Base-by-base conservation (phyloP, 2,888 invertebrate genomes). In the Epiblema foenella region DNA sequence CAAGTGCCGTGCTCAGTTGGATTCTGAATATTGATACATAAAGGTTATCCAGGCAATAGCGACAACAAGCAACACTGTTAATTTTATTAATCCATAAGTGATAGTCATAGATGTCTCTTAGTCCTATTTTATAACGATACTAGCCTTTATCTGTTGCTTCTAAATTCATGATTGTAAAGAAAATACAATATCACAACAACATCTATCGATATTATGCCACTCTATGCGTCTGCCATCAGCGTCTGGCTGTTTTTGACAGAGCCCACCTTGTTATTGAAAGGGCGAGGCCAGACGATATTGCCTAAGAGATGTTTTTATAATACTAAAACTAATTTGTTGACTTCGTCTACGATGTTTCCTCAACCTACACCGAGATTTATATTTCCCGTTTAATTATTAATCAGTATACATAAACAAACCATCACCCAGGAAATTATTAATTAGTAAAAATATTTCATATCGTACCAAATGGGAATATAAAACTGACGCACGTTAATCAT, bases 401-500 rank as follows among this genome's bases (percentile, higher is more conserved):
- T 71, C 71, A 69, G 65, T 57, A 37, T 56, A 60, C 39, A 15
- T 60, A 71, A 71, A 66, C 67, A 71, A 71, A 67, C 71, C 71
- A 71, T 60, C 39, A 51, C 56, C 67, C 49, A 71, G 71, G 71
- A 71, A 71, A 71, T 71, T 67, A 71, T 71, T 71, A 71, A 71
- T 71, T 71, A 71, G 66, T 71, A 56, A 66, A 66, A 56, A 66
- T 12, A 42, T 49, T 67, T 62, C 51, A 42, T 15, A 24, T 52
- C 20, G 18, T 20, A 62, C 60, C 54, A 62, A 51, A 62, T 62
- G 67, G 46, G 46, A 62, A 46, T 66, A 70, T 71, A 67, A 66
- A 70, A 70, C 59, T 62, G 62, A 67, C 66, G 56, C 49, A 67
- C 71, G 57, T 67, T 67, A 71, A 67, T 71, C 62, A 71, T 71